Conservation (phyloP, 2,797 vertebrate species). For the Scyliorhinus canicula region DNA sequence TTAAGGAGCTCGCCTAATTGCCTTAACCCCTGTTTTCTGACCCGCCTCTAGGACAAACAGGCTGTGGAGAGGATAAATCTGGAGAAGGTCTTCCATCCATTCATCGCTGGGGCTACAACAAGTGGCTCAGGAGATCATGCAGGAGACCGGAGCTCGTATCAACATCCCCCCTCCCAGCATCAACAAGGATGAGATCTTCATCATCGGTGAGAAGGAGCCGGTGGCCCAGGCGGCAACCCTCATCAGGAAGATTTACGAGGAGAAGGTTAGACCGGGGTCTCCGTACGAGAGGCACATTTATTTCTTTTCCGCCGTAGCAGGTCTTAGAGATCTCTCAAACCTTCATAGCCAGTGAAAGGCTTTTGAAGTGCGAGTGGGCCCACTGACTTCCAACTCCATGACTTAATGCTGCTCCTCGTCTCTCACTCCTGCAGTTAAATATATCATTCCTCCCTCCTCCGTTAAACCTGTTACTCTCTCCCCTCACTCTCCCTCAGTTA, state of each 20-base stretch:
- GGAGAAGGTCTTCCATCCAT: constrained; percentile 67
- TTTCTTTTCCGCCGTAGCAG: no score
- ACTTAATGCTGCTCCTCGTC: neutral
- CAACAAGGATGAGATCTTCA: constrained; percentile 67
- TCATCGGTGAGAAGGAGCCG: constrained; percentile 68
- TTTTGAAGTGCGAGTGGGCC: no score
- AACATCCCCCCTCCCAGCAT: constrained; percentile 65
- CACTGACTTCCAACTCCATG: neutral
- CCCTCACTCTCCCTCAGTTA: neutral
- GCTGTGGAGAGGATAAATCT: constrained; percentile 64
- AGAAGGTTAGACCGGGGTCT: no score
- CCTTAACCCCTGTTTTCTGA: neutral
- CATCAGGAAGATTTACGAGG: constrained; percentile 65
- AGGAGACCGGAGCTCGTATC: constrained; percentile 65
- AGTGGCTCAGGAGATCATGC: constrained; percentile 64
- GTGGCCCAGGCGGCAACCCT: constrained; percentile 60
- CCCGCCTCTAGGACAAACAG: constrained; percentile 60
- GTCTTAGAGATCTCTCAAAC: no score
- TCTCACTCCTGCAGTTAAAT: neutral
- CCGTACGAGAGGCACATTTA: no score
- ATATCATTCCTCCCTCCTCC: no score
- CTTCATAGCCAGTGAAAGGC: no score
- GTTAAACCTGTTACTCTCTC: no score
- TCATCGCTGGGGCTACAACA: constrained; percentile 66
- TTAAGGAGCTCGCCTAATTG: no score